phyloP scores from a whole-genome alignment of 2,797 vertebrate genomes.

The Ctenopoma kingsleyae region DNA sequence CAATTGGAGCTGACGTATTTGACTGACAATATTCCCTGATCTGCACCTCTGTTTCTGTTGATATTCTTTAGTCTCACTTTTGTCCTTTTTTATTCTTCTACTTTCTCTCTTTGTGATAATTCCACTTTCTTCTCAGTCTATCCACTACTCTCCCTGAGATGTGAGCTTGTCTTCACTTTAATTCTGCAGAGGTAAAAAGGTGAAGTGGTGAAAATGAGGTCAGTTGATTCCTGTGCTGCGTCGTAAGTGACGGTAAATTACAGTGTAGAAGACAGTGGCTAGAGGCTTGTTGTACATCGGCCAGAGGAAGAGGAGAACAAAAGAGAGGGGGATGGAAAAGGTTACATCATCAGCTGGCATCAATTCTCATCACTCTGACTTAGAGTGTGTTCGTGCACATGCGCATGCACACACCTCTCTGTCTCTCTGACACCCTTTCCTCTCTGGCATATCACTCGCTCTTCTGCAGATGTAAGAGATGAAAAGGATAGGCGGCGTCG shows the following conservation, averaged over 20 bases:
- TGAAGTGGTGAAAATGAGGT: slow-evolving; percentile 69
- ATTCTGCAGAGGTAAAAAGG: slow-evolving; percentile 68
- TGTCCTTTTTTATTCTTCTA: slow-evolving; percentile 13
- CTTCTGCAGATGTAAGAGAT: slow-evolving; percentile 61
- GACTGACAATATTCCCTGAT: slow-evolving; percentile 53
- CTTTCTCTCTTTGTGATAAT: slow-evolving; percentile 20
- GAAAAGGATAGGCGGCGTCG: slow-evolving; percentile 66
- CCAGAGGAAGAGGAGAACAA: slow-evolving; percentile 71
- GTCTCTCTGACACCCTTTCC: slow-evolving; percentile 57
- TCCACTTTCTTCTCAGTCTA: slow-evolving; percentile 2
- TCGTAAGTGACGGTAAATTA: slow-evolving; percentile 74
- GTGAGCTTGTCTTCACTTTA: slow-evolving; percentile 35
- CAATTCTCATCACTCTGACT: slow-evolving; percentile 62
- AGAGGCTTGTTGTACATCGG: slow-evolving; percentile 58
- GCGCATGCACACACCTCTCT: slow-evolving; percentile 18
- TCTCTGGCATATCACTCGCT: slow-evolving; percentile 50
- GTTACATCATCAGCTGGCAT: slow-evolving; percentile 76
- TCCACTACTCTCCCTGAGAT: slow-evolving; percentile 11
- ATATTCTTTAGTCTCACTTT: slow-evolving; percentile 29
- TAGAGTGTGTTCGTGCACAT: slow-evolving; percentile 33
- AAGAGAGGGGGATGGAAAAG: slow-evolving; percentile 70
- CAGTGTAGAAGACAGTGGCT: slow-evolving; percentile 64
- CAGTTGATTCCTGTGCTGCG: slow-evolving; percentile 59
- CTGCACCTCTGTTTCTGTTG: slow-evolving; percentile 20
- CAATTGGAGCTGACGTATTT: slow-evolving; percentile 42